Evolutionary conservation across 2,888 invertebrate genomes (phyloP), one percentile per base, ranked within the genome.

Genomic region (Dasysyrphus tricinctus): DNA sequence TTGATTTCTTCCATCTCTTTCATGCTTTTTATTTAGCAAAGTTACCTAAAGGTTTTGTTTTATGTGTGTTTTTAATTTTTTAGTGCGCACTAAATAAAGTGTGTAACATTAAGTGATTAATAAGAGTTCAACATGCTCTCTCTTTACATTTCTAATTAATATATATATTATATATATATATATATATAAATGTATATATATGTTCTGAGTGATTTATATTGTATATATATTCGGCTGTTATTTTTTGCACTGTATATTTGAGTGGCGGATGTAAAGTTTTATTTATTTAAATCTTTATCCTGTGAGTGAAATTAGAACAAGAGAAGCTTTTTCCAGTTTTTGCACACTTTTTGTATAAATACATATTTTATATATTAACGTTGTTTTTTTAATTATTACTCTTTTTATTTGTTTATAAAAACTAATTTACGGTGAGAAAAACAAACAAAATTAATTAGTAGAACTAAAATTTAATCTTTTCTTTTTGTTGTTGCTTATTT

Each of bases 371-470:
- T 72, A 19, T 65, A 12, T 63, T 51, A 32, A 56, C 65, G 44
- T 57, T 78, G 11, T 24, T 47, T 39, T 39, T 39, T 11, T 59
- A 59, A n/a, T 44, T 80, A 65, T 65, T 54, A 70, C 24, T 24
- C 24, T 24, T 44, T 37, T 34, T 6, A n/a, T 16, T 16, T 9
- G 5, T 19, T 9, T 59, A 34, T 57, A 34, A 19, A 19, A 61
- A 39, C 74, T 83, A 65, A 61, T 29, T 56, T 70, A 70, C 70
- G 80, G 57, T 77, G 81, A 80, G 79, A 79, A 63, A 75, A 72
- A 63, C 63, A 44, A 70, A 69, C n/a, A 32, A 47, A 63, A 29
- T 32, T 9, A 16, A 34, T 65, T 44, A 8, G 29, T 8, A 32
- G 32, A 47, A 63, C 16, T 11, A 4, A 63, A 63, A 29, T 57